phyloP scores from a whole-genome alignment of 2,113 vertebrate species.

The Megaceryle maxima region DNA sequence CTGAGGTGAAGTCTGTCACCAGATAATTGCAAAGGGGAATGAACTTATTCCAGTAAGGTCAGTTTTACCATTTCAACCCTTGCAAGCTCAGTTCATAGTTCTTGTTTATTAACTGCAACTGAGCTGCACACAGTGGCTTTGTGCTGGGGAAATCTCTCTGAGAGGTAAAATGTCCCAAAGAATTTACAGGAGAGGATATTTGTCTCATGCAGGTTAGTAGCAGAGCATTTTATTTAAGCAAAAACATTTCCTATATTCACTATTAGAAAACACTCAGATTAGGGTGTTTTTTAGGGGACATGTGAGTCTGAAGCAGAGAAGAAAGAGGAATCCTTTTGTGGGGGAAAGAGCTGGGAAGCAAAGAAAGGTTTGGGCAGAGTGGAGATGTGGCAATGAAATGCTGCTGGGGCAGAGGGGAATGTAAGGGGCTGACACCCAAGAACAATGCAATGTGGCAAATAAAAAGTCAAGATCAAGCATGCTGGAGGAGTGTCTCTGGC shows the following conservation, averaged over 20 bases:
- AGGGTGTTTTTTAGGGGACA: not conserved
- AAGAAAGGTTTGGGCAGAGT: not conserved
- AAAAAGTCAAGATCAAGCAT: constrained; percentile 10
- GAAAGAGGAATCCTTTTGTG: not conserved
- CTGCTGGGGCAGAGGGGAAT: not conserved
- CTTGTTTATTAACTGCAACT: constrained; percentile 31
- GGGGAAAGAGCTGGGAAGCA: not conserved
- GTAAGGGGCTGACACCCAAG: not conserved
- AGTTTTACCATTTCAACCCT: not conserved
- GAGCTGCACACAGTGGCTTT: not conserved
- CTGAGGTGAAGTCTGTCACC: constrained; percentile 52
- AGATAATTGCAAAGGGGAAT: constrained; percentile 57
- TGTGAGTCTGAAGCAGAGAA: not conserved
- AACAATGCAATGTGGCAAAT: not conserved
- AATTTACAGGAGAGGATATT: not conserved
- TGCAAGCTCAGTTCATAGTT: constrained; percentile 33
- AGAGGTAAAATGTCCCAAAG: not conserved
- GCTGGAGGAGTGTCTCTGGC: not conserved
- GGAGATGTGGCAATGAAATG: not conserved
- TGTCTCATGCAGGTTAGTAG: not conserved
- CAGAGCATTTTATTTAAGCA: not conserved
- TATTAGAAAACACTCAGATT: not conserved
- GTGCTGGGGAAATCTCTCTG: not conserved
- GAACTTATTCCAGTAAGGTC: constrained; percentile 53
- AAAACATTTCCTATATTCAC: not conserved